phyloP scores from a whole-genome alignment of 2,113 vertebrate genomes.

The Edolisoma coerulescens region DNA sequence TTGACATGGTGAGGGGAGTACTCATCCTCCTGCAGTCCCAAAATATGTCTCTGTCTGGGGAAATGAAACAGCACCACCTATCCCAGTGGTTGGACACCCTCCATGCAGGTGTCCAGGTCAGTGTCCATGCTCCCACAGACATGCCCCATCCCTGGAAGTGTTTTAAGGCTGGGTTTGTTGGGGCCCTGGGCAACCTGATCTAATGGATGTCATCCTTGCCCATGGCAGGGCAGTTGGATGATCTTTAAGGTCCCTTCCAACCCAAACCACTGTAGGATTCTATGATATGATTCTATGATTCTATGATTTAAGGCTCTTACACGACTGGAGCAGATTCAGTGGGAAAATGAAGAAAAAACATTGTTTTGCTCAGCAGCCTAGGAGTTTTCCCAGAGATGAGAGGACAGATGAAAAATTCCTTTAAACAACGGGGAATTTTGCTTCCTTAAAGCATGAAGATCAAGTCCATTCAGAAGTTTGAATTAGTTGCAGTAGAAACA shows the following conservation, averaged over 20 bases:
- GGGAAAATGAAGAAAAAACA: background rate
- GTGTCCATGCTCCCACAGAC: background rate
- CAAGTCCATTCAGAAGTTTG: background rate
- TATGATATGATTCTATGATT: background rate
- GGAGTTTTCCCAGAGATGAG: background rate
- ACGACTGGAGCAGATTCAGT: background rate
- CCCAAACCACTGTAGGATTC: background rate
- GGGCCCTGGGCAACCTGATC: background rate
- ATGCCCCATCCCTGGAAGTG: background rate
- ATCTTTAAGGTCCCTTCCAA: background rate
- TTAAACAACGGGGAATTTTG: background rate
- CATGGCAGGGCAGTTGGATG: background rate
- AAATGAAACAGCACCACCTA: background rate
- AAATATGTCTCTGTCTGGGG: background rate
- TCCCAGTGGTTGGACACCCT: background rate
- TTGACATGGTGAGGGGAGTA: rapidly evolving
- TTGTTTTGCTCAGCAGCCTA: background rate
- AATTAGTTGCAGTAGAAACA: background rate
- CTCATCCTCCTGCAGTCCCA: background rate
- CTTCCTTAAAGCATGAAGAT: background rate
- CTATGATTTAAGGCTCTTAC: background rate
- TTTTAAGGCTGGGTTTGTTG: background rate
- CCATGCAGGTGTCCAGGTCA: background rate
- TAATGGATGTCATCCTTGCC: background rate
- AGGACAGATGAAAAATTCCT: background rate